Evolutionary conservation across 2,113 vertebrate genomes (phyloP), one percentile per base, ranked within the genome.

Genomic region (Brachyhypopomus occidentalis): DNA sequence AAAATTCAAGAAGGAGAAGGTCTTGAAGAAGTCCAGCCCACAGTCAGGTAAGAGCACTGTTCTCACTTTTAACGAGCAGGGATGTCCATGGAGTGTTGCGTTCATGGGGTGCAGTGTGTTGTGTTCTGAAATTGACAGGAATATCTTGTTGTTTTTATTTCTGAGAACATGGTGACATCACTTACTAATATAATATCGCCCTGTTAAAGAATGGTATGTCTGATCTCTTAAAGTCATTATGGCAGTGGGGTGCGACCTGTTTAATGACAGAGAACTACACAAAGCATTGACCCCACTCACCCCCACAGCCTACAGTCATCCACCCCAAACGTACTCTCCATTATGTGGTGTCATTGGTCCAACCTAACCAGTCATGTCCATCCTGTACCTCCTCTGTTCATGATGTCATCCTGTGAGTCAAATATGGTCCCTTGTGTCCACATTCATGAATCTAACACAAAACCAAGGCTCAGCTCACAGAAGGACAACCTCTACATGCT

Each of bases 1-100:
- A 92, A 99, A 98, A 88, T 98, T 98, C 94, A 99, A 99, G 94
- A 99, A 98, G 89, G 97, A 99, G 85, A 98, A 97, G 86, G 88
- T 89, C 69, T 87, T 94, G 91, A 95, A 98, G 95, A 99, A 97
- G 93, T 92, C 90, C 45, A 96, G 93, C 86, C 91, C 94, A 70
- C 97, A 96, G 91, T 95, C 96, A 95, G 97, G 97, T 99, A 97
- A 89, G 80, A 60, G 38, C 17, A 20, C 0, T 52, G 41, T 60
- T 14, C 45, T 66, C 22, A 70, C 58, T 30, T 66, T 23, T 20
- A 48, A 62, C 41, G 4, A 5, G 12, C 7, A 62, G 17, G 36
- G 27, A 41, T 19, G 3, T 17, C 56, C 23, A 48, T 56, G 45
- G 56, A 12, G 48, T 79, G 34, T 58, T 45, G 19, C 22, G 71